Evolutionary conservation across 2,888 invertebrate genomes (phyloP), one percentile per base, ranked within the genome.

Genomic region (Silvanus unidentatus): DNA sequence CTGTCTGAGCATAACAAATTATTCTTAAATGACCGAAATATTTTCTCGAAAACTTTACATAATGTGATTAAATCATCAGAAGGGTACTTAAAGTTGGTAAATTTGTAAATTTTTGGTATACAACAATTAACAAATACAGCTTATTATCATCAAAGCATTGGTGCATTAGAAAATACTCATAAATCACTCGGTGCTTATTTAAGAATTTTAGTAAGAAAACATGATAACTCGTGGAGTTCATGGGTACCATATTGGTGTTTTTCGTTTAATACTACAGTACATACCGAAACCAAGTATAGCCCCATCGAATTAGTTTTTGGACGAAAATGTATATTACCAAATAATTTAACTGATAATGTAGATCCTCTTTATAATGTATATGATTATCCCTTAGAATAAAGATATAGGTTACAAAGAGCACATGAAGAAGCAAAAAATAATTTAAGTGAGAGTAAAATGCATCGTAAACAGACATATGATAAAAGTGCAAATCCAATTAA

Each of bases 221-320:
- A 44, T 28, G 10, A 39, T 14, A 30, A 9, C 14, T 14, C 47
- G 13, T 53, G 54, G 52, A 55, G 53, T 44, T 35, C 35, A n/a
- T 55, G 53, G 55, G 6, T 57, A 9, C 44, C 49, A 0, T 54
- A 39, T 43, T 55, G 57, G 54, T 49, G 49, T 47, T 55, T 57
- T 45, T n/a, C 54, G 1, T 57, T 49, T 44, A 57, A 53, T 29
- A 57, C 27, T 8, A 46, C 53, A 3, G 52, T 53, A 1, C 53
- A 57, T 29, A 47, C 50, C 6, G 48, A 43, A 46, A 57, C 53
- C 22, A 48, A 50, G 40, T 55, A 53, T 16, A 47, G n/a, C n/a
- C n/a, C n/a, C n/a, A n/a, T n/a, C n/a, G 49, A 57, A 30, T 38
- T 53, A 39, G 49, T 55, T 27, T 54, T 50, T 44, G 52, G 49